Conservation (phyloP, 2,797 vertebrate genomes). For the Orestias chungarensis region DNA sequence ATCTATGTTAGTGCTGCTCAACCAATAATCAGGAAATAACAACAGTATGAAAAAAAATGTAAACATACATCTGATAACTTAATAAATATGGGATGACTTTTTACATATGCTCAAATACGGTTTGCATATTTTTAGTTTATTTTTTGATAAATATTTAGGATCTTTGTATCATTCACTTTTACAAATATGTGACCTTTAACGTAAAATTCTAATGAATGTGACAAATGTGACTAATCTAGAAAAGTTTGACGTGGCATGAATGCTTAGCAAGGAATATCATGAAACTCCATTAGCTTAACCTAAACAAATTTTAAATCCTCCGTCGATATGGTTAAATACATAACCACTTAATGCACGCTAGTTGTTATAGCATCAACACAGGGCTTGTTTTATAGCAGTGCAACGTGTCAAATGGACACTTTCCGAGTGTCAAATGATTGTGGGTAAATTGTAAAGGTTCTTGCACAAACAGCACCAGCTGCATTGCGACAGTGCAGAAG, state of each 20-base stretch:
- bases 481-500: background rate
- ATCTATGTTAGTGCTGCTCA: background rate
- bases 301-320: background rate
- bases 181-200: background rate
- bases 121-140: background rate
- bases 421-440: conserved; percentile 11
- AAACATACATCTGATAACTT: background rate
- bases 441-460: background rate
- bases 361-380: background rate
- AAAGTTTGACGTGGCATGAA: background rate
- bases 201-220: background rate
- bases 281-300: background rate
- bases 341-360: background rate
- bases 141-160: background rate
- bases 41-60: background rate
- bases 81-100: background rate
- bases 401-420: conserved; percentile 5
- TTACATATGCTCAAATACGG: background rate
- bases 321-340: background rate
- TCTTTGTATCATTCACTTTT: background rate
- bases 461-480: conserved; percentile 9
- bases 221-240: background rate
- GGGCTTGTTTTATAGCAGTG: conserved; percentile 9
- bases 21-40: background rate
- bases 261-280: background rate